Base-by-base conservation (phyloP, 92 coral and sea anemone species). In the Parazoanthus swiftii region DNA sequence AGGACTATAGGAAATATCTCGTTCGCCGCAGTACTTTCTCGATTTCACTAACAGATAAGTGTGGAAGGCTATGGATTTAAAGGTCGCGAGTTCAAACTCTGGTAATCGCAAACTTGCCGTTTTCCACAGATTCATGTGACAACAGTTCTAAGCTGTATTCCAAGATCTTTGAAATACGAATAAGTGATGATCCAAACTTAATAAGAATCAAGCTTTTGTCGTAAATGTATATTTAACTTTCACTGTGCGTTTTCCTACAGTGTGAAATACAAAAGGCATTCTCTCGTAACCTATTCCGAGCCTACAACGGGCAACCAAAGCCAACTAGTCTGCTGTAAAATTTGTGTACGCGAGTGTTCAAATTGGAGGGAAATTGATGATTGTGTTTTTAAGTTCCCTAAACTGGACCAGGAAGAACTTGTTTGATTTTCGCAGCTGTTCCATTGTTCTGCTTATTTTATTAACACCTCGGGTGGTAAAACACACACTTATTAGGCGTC, bases 401-500 rank as follows among this genome's bases (percentile, higher is more conserved):
- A 83, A 84, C 77, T 71, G 26, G 44, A 84, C 72, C 74, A 84
- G 87, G 87, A 84, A 84, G 39, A 71, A 84, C 38, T 46, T 70
- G 67, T 48, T 84, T 70, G 79, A 84, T 70, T 84, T 83, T 84
- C 56, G 65, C 75, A 44, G 76, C 78, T 84, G 65, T 84, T 46
- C 44, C 26, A 51, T 84, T 73, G 87, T 84, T 70, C 14, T 7
- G 26, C 35, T 84, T 84, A 84, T 84, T 84, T 13, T 38, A 84
- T 84, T 84, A 84, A 25, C 87, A 71, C 79, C 46, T 84, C n/a
- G 43, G 79, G 87, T 84, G 87, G 77, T 46, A 84, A 84, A 84
- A 84, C 79, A 84, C 67, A 18, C 79, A 71, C 46, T 84, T 33
- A 68, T 46, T 70, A 48, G 87, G 87, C 87, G 87, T 84, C 87